Percentiles rank a stretch among this genome's conserved stretches.
Evolutionary conservation across 2,797 vertebrate species (phyloP).

Genomic region (Pyrocephalus nanus): DNA sequence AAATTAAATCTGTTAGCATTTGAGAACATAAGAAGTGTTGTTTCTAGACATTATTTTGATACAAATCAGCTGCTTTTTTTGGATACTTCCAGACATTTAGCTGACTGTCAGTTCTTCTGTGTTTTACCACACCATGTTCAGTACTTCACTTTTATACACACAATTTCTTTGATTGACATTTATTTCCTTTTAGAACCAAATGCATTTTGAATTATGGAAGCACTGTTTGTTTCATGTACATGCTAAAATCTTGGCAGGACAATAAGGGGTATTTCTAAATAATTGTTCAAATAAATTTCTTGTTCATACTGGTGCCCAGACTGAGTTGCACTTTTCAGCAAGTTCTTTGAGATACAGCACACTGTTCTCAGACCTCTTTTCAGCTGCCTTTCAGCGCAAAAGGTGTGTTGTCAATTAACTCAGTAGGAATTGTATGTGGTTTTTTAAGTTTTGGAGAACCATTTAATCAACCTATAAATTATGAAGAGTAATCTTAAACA

Average conservation of each 20-base stretch:
- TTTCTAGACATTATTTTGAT: constrained; percentile 34
- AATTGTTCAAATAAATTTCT: not conserved
- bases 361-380: not conserved
- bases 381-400: not conserved
- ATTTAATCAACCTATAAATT: not conserved
- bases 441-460: not conserved
- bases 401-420: not conserved
- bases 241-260: not conserved
- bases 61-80: constrained; percentile 15
- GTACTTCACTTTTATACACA: not conserved
- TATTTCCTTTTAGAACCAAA: not conserved
- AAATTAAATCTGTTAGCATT: not conserved
- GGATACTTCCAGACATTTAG: not conserved
- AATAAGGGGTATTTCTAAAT: not conserved
- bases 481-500: not conserved
- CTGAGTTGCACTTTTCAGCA: not conserved
- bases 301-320: not conserved
- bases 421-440: not conserved
- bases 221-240: not conserved
- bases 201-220: not conserved
- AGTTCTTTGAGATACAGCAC: not conserved
- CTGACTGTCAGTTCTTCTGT: constrained; percentile 8
- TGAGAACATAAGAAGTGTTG: not conserved
- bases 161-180: not conserved
- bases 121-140: fast-evolving